Conservation (phyloP, 2,113 vertebrate genomes). For the Eulemur macaco region DNA sequence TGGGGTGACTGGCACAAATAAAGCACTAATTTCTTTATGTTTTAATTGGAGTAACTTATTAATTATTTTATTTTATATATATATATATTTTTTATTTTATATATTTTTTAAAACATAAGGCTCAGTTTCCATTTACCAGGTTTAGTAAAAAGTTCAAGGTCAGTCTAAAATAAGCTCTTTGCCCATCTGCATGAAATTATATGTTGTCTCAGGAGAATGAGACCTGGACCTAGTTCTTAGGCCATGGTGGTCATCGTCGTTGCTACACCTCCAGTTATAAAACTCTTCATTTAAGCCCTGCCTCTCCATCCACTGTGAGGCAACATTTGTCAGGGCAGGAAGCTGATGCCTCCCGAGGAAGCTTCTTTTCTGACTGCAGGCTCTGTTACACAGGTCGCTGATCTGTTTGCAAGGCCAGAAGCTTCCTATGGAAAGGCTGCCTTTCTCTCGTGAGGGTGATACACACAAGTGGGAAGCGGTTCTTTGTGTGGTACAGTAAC, state of each 20-base stretch:
- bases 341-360: background rate
- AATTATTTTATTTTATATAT: background rate
- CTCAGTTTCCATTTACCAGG: background rate
- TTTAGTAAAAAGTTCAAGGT: background rate
- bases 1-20: background rate
- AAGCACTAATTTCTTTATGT: background rate
- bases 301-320: background rate
- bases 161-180: background rate
- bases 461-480: background rate
- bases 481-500: background rate
- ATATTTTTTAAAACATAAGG: background rate
- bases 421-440: background rate
- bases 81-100: background rate
- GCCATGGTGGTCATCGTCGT: background rate
- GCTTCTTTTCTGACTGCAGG: background rate
- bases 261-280: background rate
- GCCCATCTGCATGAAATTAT: background rate
- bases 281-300: background rate
- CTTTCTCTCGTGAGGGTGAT: background rate
- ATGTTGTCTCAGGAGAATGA: background rate
- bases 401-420: background rate
- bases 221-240: rapidly evolving
- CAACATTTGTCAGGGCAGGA: background rate
- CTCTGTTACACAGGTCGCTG: background rate
- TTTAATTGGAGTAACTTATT: background rate